A percentile compares a stretch with the other conserved stretches of the same genome.
These are phyloP conservation scores for Halocynthia roretzi DNA, from an alignment of 23 tunicate species.

Conservation along the genomic window DNA sequence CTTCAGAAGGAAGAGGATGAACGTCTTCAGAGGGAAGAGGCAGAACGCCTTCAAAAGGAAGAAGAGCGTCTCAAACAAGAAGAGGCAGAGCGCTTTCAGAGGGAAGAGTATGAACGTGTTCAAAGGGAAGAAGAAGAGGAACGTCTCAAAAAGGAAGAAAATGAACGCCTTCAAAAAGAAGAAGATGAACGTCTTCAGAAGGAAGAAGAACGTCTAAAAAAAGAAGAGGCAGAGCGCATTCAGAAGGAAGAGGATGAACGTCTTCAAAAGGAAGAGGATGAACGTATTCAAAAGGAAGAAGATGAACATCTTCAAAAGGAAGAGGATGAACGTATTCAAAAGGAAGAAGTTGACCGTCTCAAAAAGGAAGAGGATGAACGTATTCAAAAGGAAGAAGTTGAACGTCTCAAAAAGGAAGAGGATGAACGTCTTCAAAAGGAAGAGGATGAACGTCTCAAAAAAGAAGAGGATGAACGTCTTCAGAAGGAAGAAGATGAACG, in stretches of 20 bases:
- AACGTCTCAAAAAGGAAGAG: conserved; percentile 14
- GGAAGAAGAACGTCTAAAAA: conserved; percentile 12
- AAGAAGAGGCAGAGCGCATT: conserved; percentile 7
- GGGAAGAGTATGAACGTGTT: conserved; percentile 14
- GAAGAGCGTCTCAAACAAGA: conserved; percentile 10
- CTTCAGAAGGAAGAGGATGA: neutral
- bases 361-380: conserved; percentile 14
- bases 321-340: conserved; percentile 9
- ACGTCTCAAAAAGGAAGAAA: conserved; percentile 13
- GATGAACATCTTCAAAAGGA: neutral
- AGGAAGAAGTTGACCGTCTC: conserved; percentile 18
- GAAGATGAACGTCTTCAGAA: conserved; percentile 9
- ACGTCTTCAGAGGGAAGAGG: conserved; percentile 20
- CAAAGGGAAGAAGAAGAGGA: conserved; percentile 17
- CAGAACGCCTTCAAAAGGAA: conserved; percentile 12
- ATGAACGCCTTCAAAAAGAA: conserved; percentile 8
- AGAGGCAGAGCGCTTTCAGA: neutral
- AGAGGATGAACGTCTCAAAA: conserved; percentile 3
- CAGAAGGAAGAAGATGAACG: neutral
- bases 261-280: neutral
- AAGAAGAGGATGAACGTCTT: conserved; percentile 5
- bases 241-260: conserved; percentile 23
- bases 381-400: neutral
- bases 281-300: neutral
- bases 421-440: neutral